These are phyloP conservation scores for Pandion haliaetus DNA, from an alignment of 2,113 vertebrate species.

Conservation along the genomic window DNA sequence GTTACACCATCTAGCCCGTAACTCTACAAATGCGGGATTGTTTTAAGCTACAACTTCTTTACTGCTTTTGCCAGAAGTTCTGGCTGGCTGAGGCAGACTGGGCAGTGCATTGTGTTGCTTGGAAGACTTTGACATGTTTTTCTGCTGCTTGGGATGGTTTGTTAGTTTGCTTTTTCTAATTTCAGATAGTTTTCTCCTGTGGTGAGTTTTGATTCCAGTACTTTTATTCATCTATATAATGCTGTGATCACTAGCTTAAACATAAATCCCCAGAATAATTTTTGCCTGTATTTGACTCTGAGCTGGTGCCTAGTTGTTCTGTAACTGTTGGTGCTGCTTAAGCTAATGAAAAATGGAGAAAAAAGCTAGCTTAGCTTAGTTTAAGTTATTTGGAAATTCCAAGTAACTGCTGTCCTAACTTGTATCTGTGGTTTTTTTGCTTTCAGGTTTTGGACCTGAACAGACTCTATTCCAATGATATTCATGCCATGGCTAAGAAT, in stretches of 20 bases:
- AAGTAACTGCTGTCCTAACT: not conserved
- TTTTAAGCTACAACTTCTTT: not conserved
- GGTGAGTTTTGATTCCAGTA: not conserved
- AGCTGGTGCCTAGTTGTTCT: not conserved
- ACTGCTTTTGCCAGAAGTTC: not conserved
- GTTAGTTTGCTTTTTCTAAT: not conserved
- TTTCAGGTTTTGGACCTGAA: slow-evolving; percentile 86
- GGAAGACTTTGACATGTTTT: not conserved
- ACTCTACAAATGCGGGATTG: not conserved
- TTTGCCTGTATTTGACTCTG: not conserved
- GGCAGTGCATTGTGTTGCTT: not conserved
- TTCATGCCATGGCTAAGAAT: slow-evolving; percentile 91
- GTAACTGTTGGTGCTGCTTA: not conserved
- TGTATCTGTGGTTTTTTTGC: not conserved
- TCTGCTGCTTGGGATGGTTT: not conserved
- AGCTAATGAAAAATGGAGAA: not conserved
- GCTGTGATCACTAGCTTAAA: not conserved
- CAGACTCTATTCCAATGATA: slow-evolving; percentile 91
- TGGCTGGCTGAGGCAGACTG: not conserved
- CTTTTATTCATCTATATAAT: not conserved
- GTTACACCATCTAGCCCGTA: not conserved
- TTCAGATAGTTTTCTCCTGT: not conserved
- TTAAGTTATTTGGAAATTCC: not conserved
- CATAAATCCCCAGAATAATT: not conserved
- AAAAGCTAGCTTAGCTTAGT: not conserved